phyloP scores from a whole-genome alignment of 2,113 vertebrate species.

The mouse (Mus musculus) region DNA sequence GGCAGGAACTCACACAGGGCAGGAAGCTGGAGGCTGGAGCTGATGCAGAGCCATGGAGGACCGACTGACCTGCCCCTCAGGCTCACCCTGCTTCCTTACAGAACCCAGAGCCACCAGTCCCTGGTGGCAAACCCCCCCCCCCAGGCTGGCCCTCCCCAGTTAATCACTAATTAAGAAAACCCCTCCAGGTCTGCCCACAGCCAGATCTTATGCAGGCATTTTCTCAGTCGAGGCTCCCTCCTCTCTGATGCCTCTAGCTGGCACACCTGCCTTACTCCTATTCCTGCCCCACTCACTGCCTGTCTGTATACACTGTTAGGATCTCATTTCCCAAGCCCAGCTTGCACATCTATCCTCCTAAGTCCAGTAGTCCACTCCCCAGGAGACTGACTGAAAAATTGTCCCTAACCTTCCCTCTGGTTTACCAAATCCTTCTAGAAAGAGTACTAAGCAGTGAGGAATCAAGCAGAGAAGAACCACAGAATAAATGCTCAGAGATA shows the following conservation, averaged over 20 bases:
- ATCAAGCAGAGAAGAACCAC: not conserved
- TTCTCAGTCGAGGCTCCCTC: not conserved
- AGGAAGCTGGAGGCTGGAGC: not conserved
- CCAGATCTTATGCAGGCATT: not conserved
- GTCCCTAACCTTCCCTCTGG: not conserved
- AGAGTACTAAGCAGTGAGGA: not conserved
- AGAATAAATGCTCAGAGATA: not conserved
- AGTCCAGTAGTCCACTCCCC: not conserved
- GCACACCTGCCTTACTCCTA: not conserved
- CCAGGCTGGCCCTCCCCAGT: not conserved
- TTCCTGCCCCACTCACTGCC: too few species aligned
- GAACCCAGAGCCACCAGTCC: not conserved
- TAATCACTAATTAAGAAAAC: not conserved
- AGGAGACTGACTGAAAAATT: accelerated
- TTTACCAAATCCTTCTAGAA: not conserved
- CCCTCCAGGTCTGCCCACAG: not conserved
- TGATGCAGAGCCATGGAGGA: not conserved
- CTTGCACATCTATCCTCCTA: accelerated
- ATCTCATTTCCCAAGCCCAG: not conserved
- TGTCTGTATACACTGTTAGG: accelerated
- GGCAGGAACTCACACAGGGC: not conserved
- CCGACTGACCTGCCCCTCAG: not conserved
- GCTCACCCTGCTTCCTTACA: not conserved
- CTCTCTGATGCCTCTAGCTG: not conserved
- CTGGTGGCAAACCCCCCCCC: too few species aligned